phyloP scores from a whole-genome alignment of 1,140 invertebrate species.

The Papilio polytes region DNA sequence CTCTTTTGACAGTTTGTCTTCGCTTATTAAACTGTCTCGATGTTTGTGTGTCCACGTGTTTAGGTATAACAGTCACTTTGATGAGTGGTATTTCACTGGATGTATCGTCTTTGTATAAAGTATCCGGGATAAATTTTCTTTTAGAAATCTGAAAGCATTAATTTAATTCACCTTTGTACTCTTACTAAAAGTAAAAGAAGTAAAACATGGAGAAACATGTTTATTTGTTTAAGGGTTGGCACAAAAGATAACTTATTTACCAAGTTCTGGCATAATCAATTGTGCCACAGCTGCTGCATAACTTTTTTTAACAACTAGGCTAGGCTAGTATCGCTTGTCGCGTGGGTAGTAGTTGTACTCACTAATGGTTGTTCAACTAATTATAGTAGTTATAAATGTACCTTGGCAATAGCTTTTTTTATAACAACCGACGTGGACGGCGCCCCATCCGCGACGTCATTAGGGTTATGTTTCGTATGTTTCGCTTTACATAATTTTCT shows the following conservation, averaged over 20 bases:
- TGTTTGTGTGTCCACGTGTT: conserved; percentile 49
- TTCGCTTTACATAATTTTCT: conserved; percentile 33
- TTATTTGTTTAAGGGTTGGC: too few relatives aligned
- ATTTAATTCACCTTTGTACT: not conserved
- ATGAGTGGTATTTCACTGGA: conserved; percentile 56
- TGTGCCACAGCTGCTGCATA: too few relatives aligned
- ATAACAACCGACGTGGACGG: conserved; percentile 30
- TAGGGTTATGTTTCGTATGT: conserved; percentile 22
- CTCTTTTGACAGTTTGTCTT: conserved; percentile 46
- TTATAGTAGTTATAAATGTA: not conserved
- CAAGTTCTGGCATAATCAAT: too few relatives aligned
- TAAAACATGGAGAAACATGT: not conserved
- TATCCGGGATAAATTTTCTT: conserved; percentile 35
- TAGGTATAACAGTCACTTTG: conserved; percentile 65
- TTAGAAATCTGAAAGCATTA: conserved; percentile 32
- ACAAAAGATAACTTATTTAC: too few relatives aligned
- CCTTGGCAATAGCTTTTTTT: conserved; percentile 30
- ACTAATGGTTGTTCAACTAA: not conserved
- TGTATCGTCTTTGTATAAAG: conserved; percentile 23
- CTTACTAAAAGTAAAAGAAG: not conserved
- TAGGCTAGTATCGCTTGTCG: not conserved
- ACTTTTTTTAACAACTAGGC: too few relatives aligned
- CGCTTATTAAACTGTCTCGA: conserved; percentile 50
- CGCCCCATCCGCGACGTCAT: conserved; percentile 14
- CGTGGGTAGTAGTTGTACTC: not conserved